A percentile compares a stretch with the other conserved stretches of the same genome.
phyloP scores from a whole-genome alignment of 2,888 invertebrate species.

The Harpalus rufipes region DNA sequence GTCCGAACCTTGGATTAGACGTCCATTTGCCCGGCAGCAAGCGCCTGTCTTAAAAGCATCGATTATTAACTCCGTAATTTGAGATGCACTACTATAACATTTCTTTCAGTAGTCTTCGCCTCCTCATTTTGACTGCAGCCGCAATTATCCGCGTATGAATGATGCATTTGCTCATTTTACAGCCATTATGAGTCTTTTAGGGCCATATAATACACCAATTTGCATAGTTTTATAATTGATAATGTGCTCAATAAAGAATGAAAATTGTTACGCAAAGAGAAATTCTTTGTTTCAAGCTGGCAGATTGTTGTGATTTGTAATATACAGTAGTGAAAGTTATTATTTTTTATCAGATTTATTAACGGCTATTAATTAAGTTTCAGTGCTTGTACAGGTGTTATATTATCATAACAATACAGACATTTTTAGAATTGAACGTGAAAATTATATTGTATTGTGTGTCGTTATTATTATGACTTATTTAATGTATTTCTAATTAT shows the following conservation, averaged over 20 bases:
- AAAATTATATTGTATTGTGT: neutral
- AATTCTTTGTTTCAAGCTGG: constrained; percentile 20
- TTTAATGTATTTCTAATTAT: neutral
- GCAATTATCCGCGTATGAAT: constrained; percentile 57
- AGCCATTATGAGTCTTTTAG: constrained; percentile 57
- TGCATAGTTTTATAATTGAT: constrained; percentile 43
- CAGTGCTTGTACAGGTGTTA: constrained; percentile 23
- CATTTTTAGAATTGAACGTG: neutral
- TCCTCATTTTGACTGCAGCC: neutral
- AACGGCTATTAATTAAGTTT: constrained; percentile 24
- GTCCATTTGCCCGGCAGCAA: constrained; percentile 43
- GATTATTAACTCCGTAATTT: constrained; percentile 63
- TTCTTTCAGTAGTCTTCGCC: neutral
- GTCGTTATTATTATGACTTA: constrained; percentile 6
- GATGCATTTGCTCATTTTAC: constrained; percentile 52
- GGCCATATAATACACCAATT: constrained; percentile 24
- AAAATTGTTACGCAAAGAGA: constrained; percentile 29
- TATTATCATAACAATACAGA: constrained; percentile 22
- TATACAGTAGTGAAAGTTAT: constrained; percentile 30
- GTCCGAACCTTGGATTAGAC: constrained; percentile 53
- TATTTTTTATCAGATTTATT: constrained; percentile 3
- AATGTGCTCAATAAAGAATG: constrained; percentile 44
- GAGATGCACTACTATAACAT: constrained; percentile 30
- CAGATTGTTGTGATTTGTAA: constrained; percentile 31
- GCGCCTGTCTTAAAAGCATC: constrained; percentile 62